Conservation (phyloP, 2,888 invertebrate genomes). For the Melipona beecheii region DNA sequence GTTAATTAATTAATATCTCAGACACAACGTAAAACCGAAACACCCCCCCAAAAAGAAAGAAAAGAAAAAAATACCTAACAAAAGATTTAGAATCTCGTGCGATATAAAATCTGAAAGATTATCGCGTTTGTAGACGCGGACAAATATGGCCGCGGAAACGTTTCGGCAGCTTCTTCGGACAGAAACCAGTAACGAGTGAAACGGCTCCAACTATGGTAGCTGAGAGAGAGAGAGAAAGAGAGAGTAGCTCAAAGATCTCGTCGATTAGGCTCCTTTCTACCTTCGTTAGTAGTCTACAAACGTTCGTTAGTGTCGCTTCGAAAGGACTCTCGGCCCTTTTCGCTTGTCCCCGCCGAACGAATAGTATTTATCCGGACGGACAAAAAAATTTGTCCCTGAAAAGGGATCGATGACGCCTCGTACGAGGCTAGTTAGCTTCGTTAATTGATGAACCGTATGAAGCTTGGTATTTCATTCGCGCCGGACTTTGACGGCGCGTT, state of each 20-base stretch:
- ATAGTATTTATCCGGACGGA: constrained; percentile 50
- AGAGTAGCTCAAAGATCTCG: constrained; percentile 56
- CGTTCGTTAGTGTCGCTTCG: constrained; percentile 62
- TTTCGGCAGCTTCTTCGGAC: constrained; percentile 41
- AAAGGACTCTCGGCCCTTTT: constrained; percentile 51
- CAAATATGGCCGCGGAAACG: constrained; percentile 9
- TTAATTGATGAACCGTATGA: constrained; percentile 43
- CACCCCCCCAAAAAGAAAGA: background rate
- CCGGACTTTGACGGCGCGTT: constrained; percentile 1
- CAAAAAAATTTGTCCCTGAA: constrained; percentile 56
- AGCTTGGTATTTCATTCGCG: constrained; percentile 16
- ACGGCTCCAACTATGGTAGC: constrained; percentile 3
- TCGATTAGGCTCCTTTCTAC: constrained; percentile 65
- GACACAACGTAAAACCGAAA: too few relatives aligned
- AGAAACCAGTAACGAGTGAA: constrained; percentile 42
- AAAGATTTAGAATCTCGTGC: too few relatives aligned
- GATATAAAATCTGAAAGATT: constrained; percentile 1
- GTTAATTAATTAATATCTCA: too few relatives aligned
- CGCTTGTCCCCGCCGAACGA: constrained; percentile 26
- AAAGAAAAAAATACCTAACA: background rate
- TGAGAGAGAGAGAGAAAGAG: constrained; percentile 1
- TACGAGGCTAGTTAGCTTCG: constrained; percentile 41
- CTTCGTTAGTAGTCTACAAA: constrained; percentile 65
- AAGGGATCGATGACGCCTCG: constrained; percentile 52
- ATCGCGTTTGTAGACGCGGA: constrained; percentile 12